Evolutionary conservation across 2,113 vertebrate genomes (phyloP).

Genomic region (Dunckerocampus dactyliophorus): DNA sequence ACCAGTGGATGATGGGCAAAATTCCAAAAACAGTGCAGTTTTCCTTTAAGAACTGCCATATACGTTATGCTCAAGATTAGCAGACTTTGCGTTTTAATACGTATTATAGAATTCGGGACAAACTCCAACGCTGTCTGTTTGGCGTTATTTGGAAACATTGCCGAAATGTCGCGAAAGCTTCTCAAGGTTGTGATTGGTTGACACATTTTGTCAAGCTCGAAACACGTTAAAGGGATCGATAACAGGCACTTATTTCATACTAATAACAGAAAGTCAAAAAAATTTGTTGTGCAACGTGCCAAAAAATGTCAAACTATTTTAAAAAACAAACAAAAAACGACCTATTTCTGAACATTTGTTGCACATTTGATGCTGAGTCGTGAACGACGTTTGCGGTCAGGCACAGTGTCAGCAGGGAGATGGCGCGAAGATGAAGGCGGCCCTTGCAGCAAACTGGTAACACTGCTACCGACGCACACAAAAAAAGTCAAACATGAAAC

Average conservation of each 20-base stretch:
- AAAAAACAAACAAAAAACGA: neutral
- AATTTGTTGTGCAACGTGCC: slow-evolving; percentile 19
- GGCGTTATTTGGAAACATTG: neutral
- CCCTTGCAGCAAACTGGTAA: no score
- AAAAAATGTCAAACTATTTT: neutral
- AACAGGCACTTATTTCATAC: slow-evolving; percentile 77
- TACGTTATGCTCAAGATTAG: slow-evolving; percentile 45
- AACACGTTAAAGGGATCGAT: slow-evolving; percentile 77
- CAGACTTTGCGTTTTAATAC: slow-evolving; percentile 63
- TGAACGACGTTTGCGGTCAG: neutral
- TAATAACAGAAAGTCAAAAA: slow-evolving; percentile 49
- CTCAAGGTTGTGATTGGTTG: slow-evolving; percentile 11
- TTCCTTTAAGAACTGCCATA: slow-evolving; percentile 25
- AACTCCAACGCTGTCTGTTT: neutral
- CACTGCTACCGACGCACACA: neutral
- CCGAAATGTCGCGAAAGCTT: neutral
- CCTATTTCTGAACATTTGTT: neutral
- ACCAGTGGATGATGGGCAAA: no score
- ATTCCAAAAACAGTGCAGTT: no score
- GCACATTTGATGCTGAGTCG: neutral
- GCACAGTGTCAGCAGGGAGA: neutral
- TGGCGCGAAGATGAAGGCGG: no score
- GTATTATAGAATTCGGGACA: slow-evolving; percentile 51
- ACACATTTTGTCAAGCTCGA: slow-evolving; percentile 37
- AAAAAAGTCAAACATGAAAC: neutral